These are phyloP conservation scores for Leiothrix lutea DNA, from an alignment of 2,113 vertebrate genomes.

Conservation along the genomic window DNA sequence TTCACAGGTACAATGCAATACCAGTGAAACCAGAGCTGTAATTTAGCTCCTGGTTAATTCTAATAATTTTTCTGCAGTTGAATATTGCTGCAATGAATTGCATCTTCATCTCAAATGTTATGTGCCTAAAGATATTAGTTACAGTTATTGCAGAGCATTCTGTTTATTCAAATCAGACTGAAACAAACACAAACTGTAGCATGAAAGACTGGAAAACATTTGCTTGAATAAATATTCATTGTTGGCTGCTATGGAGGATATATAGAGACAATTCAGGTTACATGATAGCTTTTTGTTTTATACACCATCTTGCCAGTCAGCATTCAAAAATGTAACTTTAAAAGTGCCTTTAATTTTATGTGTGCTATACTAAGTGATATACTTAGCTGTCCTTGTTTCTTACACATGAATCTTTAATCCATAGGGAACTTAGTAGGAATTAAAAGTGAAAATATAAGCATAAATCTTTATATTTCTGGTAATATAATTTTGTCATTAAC, in stretches of 20 bases:
- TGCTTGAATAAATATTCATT: conserved; percentile 22
- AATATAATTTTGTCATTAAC: background rate
- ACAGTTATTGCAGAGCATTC: conserved; percentile 9
- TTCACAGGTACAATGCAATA: background rate
- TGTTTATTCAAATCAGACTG: conserved; percentile 24
- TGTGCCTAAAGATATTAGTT: background rate
- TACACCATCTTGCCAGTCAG: background rate
- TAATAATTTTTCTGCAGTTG: background rate
- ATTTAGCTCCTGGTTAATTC: background rate
- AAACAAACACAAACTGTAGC: background rate
- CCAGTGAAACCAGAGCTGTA: background rate
- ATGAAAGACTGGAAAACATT: conserved; percentile 19
- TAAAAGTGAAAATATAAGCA: background rate
- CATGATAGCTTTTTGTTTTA: background rate
- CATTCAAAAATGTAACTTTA: background rate
- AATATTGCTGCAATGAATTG: background rate
- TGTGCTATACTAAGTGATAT: background rate
- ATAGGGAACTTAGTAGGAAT: background rate
- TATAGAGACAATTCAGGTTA: background rate
- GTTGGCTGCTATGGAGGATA: background rate
- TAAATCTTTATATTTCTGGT: background rate
- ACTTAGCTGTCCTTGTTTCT: background rate
- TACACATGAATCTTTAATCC: background rate
- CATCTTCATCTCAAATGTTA: background rate
- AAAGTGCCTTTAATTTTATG: conserved; percentile 21